phyloP scores from a whole-genome alignment of 2,797 vertebrate genomes.

The Hirundo rustica region DNA sequence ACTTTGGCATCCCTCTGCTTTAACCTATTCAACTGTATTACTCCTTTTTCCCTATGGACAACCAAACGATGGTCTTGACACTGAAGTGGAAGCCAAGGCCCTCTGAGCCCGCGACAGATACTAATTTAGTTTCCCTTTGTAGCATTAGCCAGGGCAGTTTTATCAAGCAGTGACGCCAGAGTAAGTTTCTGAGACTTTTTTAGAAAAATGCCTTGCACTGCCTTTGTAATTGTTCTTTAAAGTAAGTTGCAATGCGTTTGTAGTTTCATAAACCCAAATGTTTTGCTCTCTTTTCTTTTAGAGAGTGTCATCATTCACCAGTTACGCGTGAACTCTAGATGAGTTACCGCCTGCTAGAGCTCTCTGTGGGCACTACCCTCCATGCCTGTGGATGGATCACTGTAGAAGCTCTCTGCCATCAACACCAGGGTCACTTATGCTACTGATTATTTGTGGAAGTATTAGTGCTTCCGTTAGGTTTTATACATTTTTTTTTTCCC shows the following conservation, averaged over 20 bases:
- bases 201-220: background rate
- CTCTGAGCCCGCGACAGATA: background rate
- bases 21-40: background rate
- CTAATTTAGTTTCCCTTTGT: background rate
- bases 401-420: constrained; percentile 46
- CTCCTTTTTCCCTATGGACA: background rate
- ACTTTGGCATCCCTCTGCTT: background rate
- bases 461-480: constrained; percentile 56
- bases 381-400: constrained; percentile 59
- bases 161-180: background rate
- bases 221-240: background rate
- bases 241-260: background rate
- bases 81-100: background rate
- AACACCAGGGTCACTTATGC: constrained; percentile 67
- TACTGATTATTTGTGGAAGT: constrained; percentile 76
- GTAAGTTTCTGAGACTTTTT: background rate
- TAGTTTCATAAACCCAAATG: background rate
- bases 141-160: background rate
- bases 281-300: constrained; percentile 74
- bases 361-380: constrained; percentile 54
- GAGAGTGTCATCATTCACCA: constrained; percentile 84
- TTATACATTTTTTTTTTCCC: background rate
- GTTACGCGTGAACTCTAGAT: constrained; percentile 80
- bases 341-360: constrained; percentile 42
- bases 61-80: background rate